Percentiles rank a stretch among this genome's conserved stretches.
These are phyloP conservation scores for Mungos mungo DNA, from an alignment of 2,113 vertebrate genomes.

Conservation along the genomic window DNA sequence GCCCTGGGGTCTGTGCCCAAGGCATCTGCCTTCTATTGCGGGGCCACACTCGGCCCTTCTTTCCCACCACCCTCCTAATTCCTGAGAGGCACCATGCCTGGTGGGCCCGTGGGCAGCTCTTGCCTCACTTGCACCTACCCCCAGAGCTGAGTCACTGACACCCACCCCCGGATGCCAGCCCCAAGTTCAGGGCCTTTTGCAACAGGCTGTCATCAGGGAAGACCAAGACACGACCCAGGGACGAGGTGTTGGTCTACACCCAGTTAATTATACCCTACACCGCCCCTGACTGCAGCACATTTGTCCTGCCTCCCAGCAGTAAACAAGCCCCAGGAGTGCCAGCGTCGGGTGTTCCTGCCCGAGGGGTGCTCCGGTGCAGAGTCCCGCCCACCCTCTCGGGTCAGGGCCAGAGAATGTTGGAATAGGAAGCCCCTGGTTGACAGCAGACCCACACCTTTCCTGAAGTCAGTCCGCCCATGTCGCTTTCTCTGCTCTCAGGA, in stretches of 20 bases:
- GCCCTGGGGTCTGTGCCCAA: not conserved
- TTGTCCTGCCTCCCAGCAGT: not conserved
- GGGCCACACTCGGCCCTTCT: not conserved
- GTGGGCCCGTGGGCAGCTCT: not conserved
- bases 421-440: not conserved
- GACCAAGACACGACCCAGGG: not conserved
- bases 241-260: not conserved
- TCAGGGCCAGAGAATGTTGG: not conserved
- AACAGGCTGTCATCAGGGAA: not conserved
- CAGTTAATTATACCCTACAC: not conserved
- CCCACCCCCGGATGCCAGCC: not conserved
- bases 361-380: not conserved
- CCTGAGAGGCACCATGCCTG: not conserved
- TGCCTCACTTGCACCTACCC: not conserved
- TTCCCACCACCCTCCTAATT: not conserved
- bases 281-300: not conserved
- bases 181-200: not conserved
- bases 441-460: not conserved
- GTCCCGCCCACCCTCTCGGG: fast-evolving
- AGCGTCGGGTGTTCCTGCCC: not conserved
- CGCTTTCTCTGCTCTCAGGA: not conserved
- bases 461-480: not conserved
- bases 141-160: not conserved
- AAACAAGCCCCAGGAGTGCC: not conserved
- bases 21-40: not conserved